Conservation (phyloP, 2,113 vertebrate genomes). For the Vidua chalybeata region DNA sequence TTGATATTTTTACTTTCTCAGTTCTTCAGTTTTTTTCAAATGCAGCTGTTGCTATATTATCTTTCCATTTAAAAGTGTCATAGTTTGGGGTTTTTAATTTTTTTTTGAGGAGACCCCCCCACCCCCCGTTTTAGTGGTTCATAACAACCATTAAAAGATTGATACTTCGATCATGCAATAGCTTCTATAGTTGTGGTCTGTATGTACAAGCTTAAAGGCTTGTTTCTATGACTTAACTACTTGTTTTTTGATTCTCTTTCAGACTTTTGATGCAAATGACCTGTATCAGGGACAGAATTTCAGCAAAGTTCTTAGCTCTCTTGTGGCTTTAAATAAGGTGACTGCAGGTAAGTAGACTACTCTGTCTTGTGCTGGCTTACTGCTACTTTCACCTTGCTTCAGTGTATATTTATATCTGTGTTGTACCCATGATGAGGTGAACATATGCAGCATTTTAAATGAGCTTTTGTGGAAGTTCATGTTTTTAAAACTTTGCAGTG, state of each 20-base stretch:
- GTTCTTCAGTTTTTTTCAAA: neutral
- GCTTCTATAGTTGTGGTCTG: neutral
- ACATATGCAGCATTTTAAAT: neutral
- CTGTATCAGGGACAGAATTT: constrained; percentile 96
- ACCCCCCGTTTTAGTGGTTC: neutral
- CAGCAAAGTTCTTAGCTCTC: constrained; percentile 91
- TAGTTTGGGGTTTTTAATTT: neutral
- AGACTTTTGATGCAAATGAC: constrained; percentile 98
- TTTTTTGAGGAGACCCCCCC: neutral
- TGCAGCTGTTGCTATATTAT: neutral
- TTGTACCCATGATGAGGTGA: neutral
- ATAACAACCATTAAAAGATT: neutral
- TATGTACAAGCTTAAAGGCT: neutral
- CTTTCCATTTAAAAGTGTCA: neutral
- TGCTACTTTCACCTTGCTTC: neutral
- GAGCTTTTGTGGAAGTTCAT: neutral
- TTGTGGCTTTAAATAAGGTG: constrained; percentile 95
- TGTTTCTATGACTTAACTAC: neutral
- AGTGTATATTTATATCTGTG: neutral
- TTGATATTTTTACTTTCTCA: neutral
- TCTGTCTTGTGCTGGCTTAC: neutral
- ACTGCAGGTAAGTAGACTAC: constrained; percentile 87
- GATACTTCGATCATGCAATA: neutral
- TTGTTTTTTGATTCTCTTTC: constrained; percentile 20
- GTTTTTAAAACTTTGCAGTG: neutral